These are phyloP conservation scores for Julus scandinavius DNA, from an alignment of 2,888 invertebrate species.

Conservation along the genomic window DNA sequence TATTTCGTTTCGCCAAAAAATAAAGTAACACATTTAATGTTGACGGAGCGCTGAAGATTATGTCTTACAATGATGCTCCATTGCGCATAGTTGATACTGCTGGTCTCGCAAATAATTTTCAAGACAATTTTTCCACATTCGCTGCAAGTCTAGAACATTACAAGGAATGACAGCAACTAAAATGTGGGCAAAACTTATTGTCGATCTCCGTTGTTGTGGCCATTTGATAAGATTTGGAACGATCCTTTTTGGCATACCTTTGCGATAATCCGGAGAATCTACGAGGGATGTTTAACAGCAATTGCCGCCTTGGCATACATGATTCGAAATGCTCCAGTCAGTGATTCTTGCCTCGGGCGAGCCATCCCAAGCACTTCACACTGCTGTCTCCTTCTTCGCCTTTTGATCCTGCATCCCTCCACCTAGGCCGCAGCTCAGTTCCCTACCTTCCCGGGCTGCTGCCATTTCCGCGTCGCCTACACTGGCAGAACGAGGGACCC, in stretches of 20 bases:
- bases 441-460: background rate
- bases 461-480: slow-evolving; percentile 48
- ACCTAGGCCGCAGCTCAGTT: background rate
- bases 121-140: too few relatives aligned
- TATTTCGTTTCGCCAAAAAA: too few relatives aligned
- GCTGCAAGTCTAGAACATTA: too few relatives aligned
- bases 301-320: background rate
- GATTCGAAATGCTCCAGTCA: background rate
- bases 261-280: background rate
- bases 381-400: slow-evolving; percentile 54
- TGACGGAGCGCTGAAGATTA: too few relatives aligned
- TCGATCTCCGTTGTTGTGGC: too few relatives aligned
- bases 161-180: too few relatives aligned
- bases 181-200: too few relatives aligned
- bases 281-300: background rate
- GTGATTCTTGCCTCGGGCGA: background rate
- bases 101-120: too few relatives aligned
- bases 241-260: background rate
- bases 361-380: background rate
- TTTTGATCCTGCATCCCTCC: slow-evolving; percentile 2
- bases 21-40: too few relatives aligned
- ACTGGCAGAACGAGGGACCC: slow-evolving; percentile 48
- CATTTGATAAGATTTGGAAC: background rate
- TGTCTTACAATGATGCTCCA: too few relatives aligned
- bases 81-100: too few relatives aligned